Evolutionary conservation across 2,113 vertebrate species (phyloP), one percentile per base, ranked within the genome.

Genomic region (Esox niger): DNA sequence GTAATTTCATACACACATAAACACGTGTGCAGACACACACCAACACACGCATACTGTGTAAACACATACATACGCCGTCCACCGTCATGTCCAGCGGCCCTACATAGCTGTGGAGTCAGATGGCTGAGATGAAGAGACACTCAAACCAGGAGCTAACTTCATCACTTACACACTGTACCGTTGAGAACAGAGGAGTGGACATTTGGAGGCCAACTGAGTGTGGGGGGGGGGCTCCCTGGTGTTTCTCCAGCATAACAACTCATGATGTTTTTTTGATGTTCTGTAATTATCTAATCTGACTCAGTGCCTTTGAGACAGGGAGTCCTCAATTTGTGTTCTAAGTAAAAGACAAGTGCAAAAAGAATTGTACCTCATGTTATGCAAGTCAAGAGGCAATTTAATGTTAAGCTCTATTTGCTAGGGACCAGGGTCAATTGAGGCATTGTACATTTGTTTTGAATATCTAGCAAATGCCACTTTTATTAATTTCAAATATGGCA

Each of bases 271-370:
- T 67, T 0, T 71, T 54, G 73, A 75, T 66, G n/a, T n/a, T n/a
- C n/a, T n/a, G 55, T 76, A 79, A 71, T 78, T 76, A 76, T 63
- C 66, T 1, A 4, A 58, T 66, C 26, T 29, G 46, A 62, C 65
- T 33, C 60, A 30, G 20, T 30, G 7, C 27, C n/a, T 6, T 7
- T 59, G 38, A 59, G 31, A 62, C 33, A 75, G 62, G 61, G 20
- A 31, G 47, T 61, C 56, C 59, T 1, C 59, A 13, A 21, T 62
- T 10, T 8, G n/a, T 43, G 43, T 38, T 21, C 4, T 61, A 7
- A 52, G 21, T 52, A 43, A 1, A 43, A 43, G 38, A 43, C 13
- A 43, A 43, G 4, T 15, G 17, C 38, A n/a, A n/a, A n/a, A n/a
- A n/a, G n/a, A n/a, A n/a, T 43, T 4, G 17, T 43, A 43, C 38